These are phyloP conservation scores for Cirrhinus molitorella DNA, from an alignment of 2,797 vertebrate genomes.

Conservation along the genomic window DNA sequence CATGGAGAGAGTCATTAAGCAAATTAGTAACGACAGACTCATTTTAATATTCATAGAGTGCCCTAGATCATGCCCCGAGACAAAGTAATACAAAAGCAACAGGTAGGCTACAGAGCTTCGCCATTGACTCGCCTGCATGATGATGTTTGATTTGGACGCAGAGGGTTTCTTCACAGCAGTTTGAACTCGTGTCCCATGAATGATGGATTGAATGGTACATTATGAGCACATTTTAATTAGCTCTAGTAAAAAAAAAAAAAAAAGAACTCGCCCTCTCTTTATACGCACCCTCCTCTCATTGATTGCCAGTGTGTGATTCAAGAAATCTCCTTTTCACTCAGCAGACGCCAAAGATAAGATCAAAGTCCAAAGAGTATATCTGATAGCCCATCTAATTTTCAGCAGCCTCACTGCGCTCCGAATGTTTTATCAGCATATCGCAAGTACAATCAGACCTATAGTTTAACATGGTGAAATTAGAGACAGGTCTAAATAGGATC, in stretches of 20 bases:
- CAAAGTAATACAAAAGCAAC: constrained; percentile 61
- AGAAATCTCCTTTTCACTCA: constrained; percentile 36
- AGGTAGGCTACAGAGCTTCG: constrained; percentile 67
- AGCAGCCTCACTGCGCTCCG: neutral
- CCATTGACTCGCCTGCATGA: neutral
- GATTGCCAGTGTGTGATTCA: neutral
- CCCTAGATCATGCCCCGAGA: constrained; percentile 53
- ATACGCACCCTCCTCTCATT: neutral
- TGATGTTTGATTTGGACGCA: neutral
- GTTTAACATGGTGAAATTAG: neutral
- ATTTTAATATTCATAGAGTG: constrained; percentile 66
- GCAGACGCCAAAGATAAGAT: constrained; percentile 21
- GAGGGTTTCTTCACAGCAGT: neutral
- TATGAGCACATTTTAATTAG: neutral
- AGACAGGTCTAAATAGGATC: neutral
- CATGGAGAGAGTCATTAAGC: constrained; percentile 56
- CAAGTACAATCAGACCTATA: neutral
- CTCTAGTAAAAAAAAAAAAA: neutral
- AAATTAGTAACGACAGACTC: constrained; percentile 56
- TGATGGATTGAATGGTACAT: neutral
- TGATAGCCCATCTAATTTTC: constrained; percentile 11
- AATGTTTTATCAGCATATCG: constrained; percentile 12
- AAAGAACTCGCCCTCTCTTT: too few relatives aligned
- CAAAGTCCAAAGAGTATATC: constrained; percentile 23
- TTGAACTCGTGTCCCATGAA: neutral